Evolutionary conservation across 2,797 vertebrate species (phyloP), one percentile per base, ranked within the genome.

Genomic region (Gambelia wislizenii): DNA sequence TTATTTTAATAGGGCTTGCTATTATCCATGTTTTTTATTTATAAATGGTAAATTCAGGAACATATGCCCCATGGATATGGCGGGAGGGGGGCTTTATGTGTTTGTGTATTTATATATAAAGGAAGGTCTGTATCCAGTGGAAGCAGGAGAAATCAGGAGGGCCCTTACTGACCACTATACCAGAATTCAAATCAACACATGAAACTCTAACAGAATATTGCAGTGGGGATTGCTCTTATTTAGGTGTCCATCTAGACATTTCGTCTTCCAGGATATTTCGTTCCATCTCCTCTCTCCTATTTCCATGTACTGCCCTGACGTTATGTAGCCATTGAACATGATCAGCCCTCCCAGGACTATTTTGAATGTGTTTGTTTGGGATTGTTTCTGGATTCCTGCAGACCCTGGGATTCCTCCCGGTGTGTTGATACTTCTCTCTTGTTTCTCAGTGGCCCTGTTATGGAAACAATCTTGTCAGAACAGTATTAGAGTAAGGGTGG

Each of bases 81-180:
- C n/a, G n/a, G n/a, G n/a, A n/a, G n/a, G n/a, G n/a, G n/a, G n/a
- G n/a, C n/a, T 52, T 42, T 47, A 39, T 14, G 47, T 36, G 20
- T 59, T 9, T 76, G 14, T 67, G 61, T n/a, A n/a, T n/a, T n/a
- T n/a, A n/a, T n/a, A n/a, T 1, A 8, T 22, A 84, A 13, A 84
- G 72, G 61, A 49, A 92, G 77, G 27, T 82, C 30, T 47, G 39
- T 6, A 33, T 30, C 59, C 27, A 7, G 33, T 49, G 52, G 84
- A 69, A 5, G 86, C 7, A 13, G 0, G 0, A 74, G 25, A 76
- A 44, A 64, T 39, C 70, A 91, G 52, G n/a, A 70, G 92, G 87
- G 85, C 80, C 70, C 72, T 70, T 85, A 74, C 52, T 89, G 42
- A 76, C 61, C 47, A 78, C 2, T 4, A 6, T 82, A 92, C 78